Evolutionary conservation across 2,888 invertebrate species (phyloP).

Genomic region (Callyntrura sp.): DNA sequence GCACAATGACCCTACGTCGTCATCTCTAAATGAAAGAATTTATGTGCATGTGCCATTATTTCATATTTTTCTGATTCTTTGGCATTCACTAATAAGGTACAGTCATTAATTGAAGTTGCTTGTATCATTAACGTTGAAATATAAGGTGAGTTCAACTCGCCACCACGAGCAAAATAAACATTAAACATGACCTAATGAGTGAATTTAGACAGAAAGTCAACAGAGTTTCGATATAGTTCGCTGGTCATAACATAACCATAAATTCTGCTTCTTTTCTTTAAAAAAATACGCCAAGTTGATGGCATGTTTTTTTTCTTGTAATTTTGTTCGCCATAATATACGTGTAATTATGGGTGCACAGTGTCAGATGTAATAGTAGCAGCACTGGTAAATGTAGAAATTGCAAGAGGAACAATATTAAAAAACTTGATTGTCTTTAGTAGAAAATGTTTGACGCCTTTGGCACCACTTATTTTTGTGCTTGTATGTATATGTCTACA

Average conservation of each 20-base stretch:
- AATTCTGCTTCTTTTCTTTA: not conserved
- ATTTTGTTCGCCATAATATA: not conserved
- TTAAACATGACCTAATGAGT: not conserved
- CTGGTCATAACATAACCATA: slow-evolving; percentile 46
- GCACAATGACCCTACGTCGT: slow-evolving; percentile 50
- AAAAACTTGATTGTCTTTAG: slow-evolving; percentile 39
- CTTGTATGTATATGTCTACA: not conserved
- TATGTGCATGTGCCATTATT: slow-evolving; percentile 19
- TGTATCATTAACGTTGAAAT: not conserved
- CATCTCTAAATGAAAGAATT: not conserved
- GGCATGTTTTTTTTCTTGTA: slow-evolving; percentile 1
- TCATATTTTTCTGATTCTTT: not conserved
- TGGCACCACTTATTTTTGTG: not conserved
- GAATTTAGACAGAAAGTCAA: slow-evolving; percentile 33
- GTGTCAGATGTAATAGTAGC: slow-evolving; percentile 3
- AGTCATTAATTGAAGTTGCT: slow-evolving; percentile 39
- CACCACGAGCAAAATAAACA: not conserved
- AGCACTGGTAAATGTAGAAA: not conserved
- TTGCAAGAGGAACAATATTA: not conserved
- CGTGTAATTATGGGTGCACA: slow-evolving; percentile 44
- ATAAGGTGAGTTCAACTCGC: not conserved
- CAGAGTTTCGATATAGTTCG: slow-evolving; percentile 49
- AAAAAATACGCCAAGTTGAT: slow-evolving; percentile 42
- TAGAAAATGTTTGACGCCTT: slow-evolving; percentile 31
- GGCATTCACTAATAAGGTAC: not conserved